Base-by-base conservation (phyloP, 2,797 vertebrate species). In the Amniataba percoides region DNA sequence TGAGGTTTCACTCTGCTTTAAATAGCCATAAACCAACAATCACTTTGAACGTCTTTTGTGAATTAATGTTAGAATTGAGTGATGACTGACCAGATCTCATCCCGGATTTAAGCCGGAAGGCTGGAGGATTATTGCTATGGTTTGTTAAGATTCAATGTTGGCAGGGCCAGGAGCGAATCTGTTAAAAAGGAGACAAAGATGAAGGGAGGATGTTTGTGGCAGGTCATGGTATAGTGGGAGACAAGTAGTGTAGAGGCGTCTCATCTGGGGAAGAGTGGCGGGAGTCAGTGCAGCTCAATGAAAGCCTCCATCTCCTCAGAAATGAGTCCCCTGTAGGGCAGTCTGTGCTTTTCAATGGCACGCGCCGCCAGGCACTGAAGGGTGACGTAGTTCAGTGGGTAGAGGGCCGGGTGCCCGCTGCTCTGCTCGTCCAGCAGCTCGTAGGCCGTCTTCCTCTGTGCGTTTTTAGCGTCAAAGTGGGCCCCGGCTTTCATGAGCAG, bases 321-420 rank as follows among this genome's bases (percentile, higher is more conserved):
- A 93, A 99, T 97, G 61, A 97, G 96, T 21, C 98, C 97, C 88
- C 97, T 97, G 92, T 99, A 99, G 71, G 97, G 96, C 68, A 99
- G 94, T 95, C 97, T 97, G 96, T 98, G 97, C 90, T 94, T 96
- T 86, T 97, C 97, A 39, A 99, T 94, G 11, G 96, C 96, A 2
- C 97, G 97, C 48, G 98, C 98, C 0, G 98, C 97, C 93, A 99
- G 96, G 95, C 98, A 99, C 97, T 99, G 98, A 81, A 99, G 96
- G 80, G 96, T 98, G 88, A 98, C 79, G 58, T 98, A 95, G 88
- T 96, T 98, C 87, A 99, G 96, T 0, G 98, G 97, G 91, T 96
- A 97, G 74, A 99, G 92, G 53, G 94, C 93, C 52, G 96, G 96
- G 81, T 96, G 96, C 58, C 96, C 95, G 40, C 96, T 93, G 82